These are phyloP conservation scores for Nematostella vectensis DNA, from an alignment of 92 coral and sea anemone genomes.

Conservation along the genomic window DNA sequence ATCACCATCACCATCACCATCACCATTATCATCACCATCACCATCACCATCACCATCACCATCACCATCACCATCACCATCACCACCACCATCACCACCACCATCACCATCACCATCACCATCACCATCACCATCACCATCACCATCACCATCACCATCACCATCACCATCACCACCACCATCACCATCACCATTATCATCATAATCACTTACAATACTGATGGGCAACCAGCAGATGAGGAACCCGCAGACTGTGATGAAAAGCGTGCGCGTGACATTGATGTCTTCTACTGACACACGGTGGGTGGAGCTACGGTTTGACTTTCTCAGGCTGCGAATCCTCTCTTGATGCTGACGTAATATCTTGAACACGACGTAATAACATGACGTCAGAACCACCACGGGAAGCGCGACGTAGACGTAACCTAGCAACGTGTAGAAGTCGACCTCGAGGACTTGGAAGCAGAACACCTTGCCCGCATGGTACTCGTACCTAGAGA, in stretches of 20 bases:
- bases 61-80: no score
- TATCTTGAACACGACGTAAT: constrained; percentile 44
- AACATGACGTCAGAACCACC: constrained; percentile 47
- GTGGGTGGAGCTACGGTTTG: constrained; percentile 12
- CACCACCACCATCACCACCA: no score
- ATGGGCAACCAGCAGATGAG: constrained; percentile 62
- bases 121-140: no score
- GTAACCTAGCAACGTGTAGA: constrained; percentile 54
- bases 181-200: no score
- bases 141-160: no score
- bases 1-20: no score
- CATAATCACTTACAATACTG: constrained; percentile 11
- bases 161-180: no score
- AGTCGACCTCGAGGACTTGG: constrained; percentile 56
- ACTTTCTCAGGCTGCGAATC: constrained; percentile 24
- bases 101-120: no score
- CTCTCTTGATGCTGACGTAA: constrained; percentile 42
- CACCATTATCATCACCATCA: no score
- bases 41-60: no score
- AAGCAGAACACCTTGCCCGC: constrained; percentile 80
- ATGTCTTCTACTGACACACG: constrained; percentile 50
- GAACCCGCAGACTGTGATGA: constrained; percentile 56
- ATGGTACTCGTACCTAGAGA: constrained; percentile 48
- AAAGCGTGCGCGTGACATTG: constrained; percentile 52
- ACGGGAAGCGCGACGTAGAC: constrained; percentile 41